These are phyloP conservation scores for Molossus alvarezi DNA, from an alignment of 2,797 vertebrate genomes.

Conservation along the genomic window DNA sequence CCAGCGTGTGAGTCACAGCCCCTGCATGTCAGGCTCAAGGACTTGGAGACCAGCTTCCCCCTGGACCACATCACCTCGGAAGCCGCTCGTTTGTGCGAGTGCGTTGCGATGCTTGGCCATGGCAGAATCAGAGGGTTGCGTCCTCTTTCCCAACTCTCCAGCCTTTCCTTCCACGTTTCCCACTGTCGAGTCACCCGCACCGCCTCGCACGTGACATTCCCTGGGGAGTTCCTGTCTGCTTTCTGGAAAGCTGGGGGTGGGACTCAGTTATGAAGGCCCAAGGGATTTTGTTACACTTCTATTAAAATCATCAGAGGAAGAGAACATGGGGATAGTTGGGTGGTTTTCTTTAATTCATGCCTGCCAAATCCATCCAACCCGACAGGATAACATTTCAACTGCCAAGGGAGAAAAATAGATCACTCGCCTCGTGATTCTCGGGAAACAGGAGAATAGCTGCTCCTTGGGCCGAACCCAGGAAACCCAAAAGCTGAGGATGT, in stretches of 20 bases:
- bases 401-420: background rate
- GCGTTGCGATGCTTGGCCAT: background rate
- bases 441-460: slow-evolving; percentile 56
- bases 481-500: slow-evolving; percentile 51
- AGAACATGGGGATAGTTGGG: slow-evolving; percentile 24
- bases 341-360: slow-evolving; percentile 65
- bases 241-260: slow-evolving; percentile 71
- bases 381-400: slow-evolving; percentile 65
- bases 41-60: background rate
- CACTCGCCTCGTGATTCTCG: slow-evolving; percentile 30
- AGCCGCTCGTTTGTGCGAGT: background rate
- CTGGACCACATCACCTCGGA: slow-evolving; percentile 2
- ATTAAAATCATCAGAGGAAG: slow-evolving; percentile 68
- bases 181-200: background rate
- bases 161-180: background rate
- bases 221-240: slow-evolving; percentile 59
- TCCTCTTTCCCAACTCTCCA: background rate
- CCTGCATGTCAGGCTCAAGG: background rate
- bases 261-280: slow-evolving; percentile 62
- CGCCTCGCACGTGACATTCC: slow-evolving; percentile 32
- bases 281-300: slow-evolving; percentile 72
- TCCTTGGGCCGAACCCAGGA: slow-evolving; percentile 35
- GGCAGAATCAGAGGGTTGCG: background rate
- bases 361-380: slow-evolving; percentile 65
- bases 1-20: background rate